Conservation (phyloP, 1,140 invertebrate genomes). For the Harlomillsia oculata region DNA sequence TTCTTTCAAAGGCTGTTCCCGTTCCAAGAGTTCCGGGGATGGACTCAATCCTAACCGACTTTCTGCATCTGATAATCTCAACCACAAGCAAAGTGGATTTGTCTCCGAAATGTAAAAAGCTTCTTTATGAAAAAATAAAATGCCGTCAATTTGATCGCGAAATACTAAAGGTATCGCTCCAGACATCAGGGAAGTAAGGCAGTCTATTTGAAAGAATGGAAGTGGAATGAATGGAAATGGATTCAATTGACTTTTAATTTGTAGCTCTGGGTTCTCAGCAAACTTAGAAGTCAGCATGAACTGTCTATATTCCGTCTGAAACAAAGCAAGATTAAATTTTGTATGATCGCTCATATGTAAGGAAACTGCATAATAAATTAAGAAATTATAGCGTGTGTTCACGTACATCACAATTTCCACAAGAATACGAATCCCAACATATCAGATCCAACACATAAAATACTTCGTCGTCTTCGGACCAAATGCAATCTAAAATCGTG, state of each 20-base stretch:
- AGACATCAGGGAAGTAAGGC: slow-evolving; percentile 31
- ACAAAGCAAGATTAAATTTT: slow-evolving; percentile 21
- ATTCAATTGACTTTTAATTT: slow-evolving; percentile 41
- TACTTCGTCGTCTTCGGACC: slow-evolving; percentile 49
- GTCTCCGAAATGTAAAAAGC: slow-evolving; percentile 62
- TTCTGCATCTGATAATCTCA: slow-evolving; percentile 16
- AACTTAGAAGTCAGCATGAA: slow-evolving; percentile 64
- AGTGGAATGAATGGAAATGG: slow-evolving; percentile 46
- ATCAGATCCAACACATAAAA: slow-evolving; percentile 74
- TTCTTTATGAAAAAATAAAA: slow-evolving; percentile 71
- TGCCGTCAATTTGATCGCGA: slow-evolving; percentile 52
- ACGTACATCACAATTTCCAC: slow-evolving; percentile 68
- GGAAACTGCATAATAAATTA: neutral
- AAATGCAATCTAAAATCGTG: slow-evolving; percentile 73
- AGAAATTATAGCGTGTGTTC: neutral
- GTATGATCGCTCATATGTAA: neutral
- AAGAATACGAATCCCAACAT: slow-evolving; percentile 64
- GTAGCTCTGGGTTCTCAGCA: slow-evolving; percentile 47
- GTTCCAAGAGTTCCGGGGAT: slow-evolving; percentile 9
- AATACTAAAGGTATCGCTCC: slow-evolving; percentile 29
- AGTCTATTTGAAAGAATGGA: slow-evolving; percentile 42
- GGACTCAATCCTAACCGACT: slow-evolving; percentile 6
- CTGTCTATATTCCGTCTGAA: slow-evolving; percentile 62
- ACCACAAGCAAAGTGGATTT: slow-evolving; percentile 54
- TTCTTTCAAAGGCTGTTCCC: neutral